phyloP scores from a whole-genome alignment of 2,113 vertebrate genomes.

The Brachirus orientalis region DNA sequence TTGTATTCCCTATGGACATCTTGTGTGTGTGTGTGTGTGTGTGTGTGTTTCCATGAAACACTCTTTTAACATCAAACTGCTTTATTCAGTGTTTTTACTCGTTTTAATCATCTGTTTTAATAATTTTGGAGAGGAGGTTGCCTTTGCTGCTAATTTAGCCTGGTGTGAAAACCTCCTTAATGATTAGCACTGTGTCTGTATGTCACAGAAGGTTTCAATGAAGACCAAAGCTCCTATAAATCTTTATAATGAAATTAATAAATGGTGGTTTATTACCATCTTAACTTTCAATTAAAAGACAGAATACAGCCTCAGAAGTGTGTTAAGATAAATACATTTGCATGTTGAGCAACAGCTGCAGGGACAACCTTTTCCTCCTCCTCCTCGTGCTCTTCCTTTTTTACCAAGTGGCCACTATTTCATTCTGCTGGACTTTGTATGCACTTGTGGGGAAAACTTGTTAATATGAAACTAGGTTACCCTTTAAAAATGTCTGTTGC shows the following conservation, averaged over 20 bases:
- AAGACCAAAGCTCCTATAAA: no score
- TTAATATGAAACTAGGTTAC: constrained; percentile 1
- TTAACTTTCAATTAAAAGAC: background rate
- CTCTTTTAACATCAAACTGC: background rate
- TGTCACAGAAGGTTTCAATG: no score
- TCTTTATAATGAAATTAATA: background rate
- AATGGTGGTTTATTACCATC: background rate
- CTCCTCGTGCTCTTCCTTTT: no score
- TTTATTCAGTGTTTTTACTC: background rate
- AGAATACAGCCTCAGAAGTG: background rate
- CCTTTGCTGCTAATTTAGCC: background rate
- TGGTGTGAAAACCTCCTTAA: background rate
- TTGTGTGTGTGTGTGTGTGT: background rate
- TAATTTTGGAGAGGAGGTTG: background rate
- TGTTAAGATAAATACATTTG: background rate
- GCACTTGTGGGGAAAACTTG: background rate
- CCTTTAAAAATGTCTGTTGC: background rate
- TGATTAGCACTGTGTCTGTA: background rate
- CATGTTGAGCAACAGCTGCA: background rate
- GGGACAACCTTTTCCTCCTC: background rate
- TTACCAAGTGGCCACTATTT: background rate
- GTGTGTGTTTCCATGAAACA: background rate
- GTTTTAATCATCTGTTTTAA: background rate
- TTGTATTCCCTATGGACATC: background rate
- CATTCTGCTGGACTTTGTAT: background rate